Evolutionary conservation across 2,113 vertebrate genomes (phyloP).

Genomic region (Gorsachius goisagi): DNA sequence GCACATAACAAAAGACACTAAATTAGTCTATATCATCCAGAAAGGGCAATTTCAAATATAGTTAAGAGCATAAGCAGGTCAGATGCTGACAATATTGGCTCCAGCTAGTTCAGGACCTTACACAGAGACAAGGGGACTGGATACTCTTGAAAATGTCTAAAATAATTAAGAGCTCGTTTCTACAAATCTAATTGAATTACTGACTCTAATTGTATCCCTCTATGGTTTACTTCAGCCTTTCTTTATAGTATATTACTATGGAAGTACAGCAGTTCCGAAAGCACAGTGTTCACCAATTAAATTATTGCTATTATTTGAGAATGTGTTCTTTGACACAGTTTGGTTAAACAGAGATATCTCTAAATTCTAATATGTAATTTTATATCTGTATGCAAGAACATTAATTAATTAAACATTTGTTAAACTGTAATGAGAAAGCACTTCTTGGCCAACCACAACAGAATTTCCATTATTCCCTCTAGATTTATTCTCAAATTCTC

Average conservation of each 20-base stretch:
- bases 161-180: neutral
- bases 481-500: neutral
- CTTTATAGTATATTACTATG: neutral
- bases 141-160: neutral
- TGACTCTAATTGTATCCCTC: neutral
- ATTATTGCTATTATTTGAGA: neutral
- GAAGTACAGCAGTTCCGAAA: neutral
- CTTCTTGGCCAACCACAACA: neutral
- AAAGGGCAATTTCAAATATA: neutral
- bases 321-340: neutral
- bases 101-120: neutral
- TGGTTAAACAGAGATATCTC: neutral
- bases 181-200: neutral
- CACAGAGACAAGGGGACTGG: neutral
- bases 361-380: conserved; percentile 20
- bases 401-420: conserved; percentile 10
- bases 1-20: neutral
- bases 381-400: neutral
- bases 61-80: neutral
- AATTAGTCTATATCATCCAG: neutral
- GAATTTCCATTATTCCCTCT: neutral
- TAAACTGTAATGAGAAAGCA: neutral
- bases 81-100: neutral
- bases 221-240: neutral
- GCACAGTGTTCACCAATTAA: neutral